phyloP scores from a whole-genome alignment of 1,140 invertebrate species.

The Procambarus virginalis region DNA sequence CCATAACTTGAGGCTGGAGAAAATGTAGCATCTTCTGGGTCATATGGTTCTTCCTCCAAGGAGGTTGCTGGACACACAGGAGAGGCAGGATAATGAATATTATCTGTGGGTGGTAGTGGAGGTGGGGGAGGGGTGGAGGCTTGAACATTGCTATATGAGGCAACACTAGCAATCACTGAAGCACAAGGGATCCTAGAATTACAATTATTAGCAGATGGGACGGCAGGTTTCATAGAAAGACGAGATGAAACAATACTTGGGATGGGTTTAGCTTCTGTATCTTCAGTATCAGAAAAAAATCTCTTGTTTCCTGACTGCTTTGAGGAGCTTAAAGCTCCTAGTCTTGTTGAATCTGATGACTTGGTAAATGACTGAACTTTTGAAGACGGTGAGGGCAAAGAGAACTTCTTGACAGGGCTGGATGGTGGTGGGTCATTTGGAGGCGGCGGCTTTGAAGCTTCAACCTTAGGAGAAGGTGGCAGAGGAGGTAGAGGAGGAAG shows the following conservation, averaged over 20 bases:
- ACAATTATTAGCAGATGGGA: neutral
- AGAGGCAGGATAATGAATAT: neutral
- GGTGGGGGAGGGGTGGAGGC: neutral
- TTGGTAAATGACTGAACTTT: neutral
- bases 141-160: neutral
- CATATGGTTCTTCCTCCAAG: constrained; percentile 43
- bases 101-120: neutral
- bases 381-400: neutral
- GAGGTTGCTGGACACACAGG: neutral
- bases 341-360: neutral
- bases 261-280: neutral
- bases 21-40: constrained; percentile 52
- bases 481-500: constrained; percentile 29
- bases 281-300: neutral
- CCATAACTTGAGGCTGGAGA: constrained; percentile 30
- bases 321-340: neutral
- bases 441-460: constrained; percentile 5
- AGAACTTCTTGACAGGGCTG: neutral
- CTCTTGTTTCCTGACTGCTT: constrained; percentile 7
- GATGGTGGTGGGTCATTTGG: constrained; percentile 18
- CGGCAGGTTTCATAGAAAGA: neutral
- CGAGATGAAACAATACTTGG: constrained; percentile 2
- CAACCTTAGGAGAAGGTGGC: constrained; percentile 2
- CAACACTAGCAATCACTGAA: neutral
- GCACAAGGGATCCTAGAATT: neutral